These are phyloP conservation scores for Malthinus flaveolus DNA, from an alignment of 2,888 invertebrate species.

Conservation along the genomic window DNA sequence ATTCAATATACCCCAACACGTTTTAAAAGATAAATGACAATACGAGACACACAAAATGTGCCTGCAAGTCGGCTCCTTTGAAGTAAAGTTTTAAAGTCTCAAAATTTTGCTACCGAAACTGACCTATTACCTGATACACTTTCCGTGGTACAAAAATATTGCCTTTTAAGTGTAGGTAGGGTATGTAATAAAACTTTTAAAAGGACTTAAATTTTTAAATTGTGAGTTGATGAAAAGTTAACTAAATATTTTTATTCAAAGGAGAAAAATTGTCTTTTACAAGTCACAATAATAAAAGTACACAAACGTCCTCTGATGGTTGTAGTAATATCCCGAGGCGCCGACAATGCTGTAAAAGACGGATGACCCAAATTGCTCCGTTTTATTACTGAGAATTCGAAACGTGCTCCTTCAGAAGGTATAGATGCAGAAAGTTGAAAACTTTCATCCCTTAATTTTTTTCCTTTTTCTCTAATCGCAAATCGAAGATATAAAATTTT, in stretches of 20 bases:
- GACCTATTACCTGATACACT: slow-evolving; percentile 8
- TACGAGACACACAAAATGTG: neutral
- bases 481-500: no score
- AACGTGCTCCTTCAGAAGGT: slow-evolving; percentile 15
- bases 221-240: no score
- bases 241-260: no score
- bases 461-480: neutral
- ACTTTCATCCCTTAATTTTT: neutral
- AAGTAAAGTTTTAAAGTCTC: slow-evolving; percentile 1
- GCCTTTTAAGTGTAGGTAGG: neutral
- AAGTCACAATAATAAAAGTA: neutral
- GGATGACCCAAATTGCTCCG: slow-evolving; percentile 17
- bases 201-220: no score
- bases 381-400: slow-evolving; percentile 17
- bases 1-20: neutral
- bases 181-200: no score
- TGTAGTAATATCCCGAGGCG: slow-evolving; percentile 12
- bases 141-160: neutral
- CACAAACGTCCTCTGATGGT: neutral
- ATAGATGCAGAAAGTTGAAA: no score
- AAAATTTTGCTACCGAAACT: slow-evolving; percentile 6
- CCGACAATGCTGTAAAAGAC: slow-evolving; percentile 15
- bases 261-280: neutral
- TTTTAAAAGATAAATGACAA: slow-evolving; percentile 6
- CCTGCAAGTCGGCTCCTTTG: slow-evolving; percentile 3